Conservation (phyloP, 1,140 invertebrate genomes). For the Drosophila ogumai region DNA sequence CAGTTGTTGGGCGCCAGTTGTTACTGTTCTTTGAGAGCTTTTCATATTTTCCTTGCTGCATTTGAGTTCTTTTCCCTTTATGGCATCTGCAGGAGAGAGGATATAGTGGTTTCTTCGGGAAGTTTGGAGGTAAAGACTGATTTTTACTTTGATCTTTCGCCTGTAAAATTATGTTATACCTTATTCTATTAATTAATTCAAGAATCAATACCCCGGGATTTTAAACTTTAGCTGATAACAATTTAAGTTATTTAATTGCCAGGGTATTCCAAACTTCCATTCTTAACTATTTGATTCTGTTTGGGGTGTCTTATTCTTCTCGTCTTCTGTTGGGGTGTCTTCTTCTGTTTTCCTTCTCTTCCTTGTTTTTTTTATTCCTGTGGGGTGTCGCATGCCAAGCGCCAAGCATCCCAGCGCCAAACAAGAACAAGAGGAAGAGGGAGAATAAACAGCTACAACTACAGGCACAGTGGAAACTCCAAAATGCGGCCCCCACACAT, state of each 20-base stretch:
- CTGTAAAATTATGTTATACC: too few species aligned
- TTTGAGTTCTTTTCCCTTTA: too few species aligned
- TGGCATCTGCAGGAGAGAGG: not conserved
- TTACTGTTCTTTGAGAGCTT: not conserved
- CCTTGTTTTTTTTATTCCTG: not conserved
- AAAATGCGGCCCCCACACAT: slow-evolving; percentile 58
- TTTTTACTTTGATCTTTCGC: not conserved
- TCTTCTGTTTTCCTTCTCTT: not conserved
- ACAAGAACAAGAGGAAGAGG: slow-evolving; percentile 3
- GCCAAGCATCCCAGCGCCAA: slow-evolving; percentile 46
- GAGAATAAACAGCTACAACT: slow-evolving; percentile 12
- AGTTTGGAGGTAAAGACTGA: not conserved
- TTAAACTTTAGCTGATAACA: not conserved
- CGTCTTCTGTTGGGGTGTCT: slow-evolving; percentile 1
- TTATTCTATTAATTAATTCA: not conserved
- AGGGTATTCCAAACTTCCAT: not conserved
- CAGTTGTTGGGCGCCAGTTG: slow-evolving; percentile 9
- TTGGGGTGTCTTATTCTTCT: not conserved
- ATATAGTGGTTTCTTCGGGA: not conserved
- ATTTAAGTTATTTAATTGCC: too few species aligned
- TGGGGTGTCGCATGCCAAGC: slow-evolving; percentile 69
- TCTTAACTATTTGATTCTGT: not conserved
- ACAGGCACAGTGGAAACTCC: slow-evolving; percentile 31
- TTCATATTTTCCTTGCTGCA: not conserved
- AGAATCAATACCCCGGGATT: not conserved